Conservation (phyloP, 2,113 vertebrate species). For the Uria aalge region DNA sequence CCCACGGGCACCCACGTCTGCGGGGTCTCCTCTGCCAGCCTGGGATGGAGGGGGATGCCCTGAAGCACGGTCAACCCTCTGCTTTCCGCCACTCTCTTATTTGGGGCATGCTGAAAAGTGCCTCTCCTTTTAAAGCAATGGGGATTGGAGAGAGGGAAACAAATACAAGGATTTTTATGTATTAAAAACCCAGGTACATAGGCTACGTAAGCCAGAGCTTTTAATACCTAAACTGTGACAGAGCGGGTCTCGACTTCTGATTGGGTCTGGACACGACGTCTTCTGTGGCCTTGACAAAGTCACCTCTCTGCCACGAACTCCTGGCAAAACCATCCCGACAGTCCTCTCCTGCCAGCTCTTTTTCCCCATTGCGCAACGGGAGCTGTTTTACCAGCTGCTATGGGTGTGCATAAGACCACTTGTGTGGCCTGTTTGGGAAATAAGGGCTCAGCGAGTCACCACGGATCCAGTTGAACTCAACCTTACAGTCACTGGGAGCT, state of each 20-base stretch:
- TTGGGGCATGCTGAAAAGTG: rapidly evolving
- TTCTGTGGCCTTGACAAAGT: background rate
- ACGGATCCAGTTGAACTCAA: background rate
- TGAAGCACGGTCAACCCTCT: background rate
- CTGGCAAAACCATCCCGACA: background rate
- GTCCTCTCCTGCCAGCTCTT: background rate
- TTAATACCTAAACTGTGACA: background rate
- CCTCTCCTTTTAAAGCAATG: background rate
- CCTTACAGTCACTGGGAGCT: background rate
- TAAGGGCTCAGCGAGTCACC: background rate
- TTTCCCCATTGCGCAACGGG: background rate
- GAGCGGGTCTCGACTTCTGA: background rate
- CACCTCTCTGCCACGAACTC: background rate
- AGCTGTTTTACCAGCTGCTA: conserved; percentile 31
- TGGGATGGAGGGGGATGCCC: background rate
- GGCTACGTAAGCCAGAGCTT: background rate
- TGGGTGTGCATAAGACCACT: background rate
- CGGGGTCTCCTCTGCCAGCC: background rate
- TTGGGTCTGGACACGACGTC: background rate
- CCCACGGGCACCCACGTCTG: rapidly evolving
- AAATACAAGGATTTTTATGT: background rate
- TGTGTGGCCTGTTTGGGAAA: conserved; percentile 32
- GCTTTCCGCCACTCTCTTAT: background rate
- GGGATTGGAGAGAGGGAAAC: background rate
- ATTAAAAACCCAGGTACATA: background rate